Evolutionary conservation across 2,797 vertebrate species (phyloP), one percentile per base, ranked within the genome.

Genomic region (Natrix natrix): DNA sequence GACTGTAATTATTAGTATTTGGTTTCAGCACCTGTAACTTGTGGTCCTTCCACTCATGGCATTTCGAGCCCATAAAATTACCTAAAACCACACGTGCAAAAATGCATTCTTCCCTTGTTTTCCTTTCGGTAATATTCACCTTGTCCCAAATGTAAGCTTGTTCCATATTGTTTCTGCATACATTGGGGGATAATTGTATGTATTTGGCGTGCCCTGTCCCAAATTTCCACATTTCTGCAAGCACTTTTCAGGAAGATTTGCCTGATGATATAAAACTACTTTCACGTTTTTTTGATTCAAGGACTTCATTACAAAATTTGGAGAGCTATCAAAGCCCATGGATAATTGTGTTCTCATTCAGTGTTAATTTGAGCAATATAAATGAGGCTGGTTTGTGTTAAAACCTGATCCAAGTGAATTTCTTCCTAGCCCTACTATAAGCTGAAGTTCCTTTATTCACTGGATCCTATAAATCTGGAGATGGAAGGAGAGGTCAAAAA

Each of bases 1-100:
- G 56, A 37, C 63, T 12, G n/a, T 91, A 93, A 93, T 91, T 87
- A 54, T 91, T 37, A 78, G 92, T 59, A 55, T 88, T 83, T 43
- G 43, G 66, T 91, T 93, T 93, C 92, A 88, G n/a, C 88, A 60
- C 66, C 22, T 93, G 4, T 74, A 66, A 24, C 14, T 91, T 16
- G 3, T 5, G 43, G 52, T 88, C 24, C 90, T 91, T 66, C 12
- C 16, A 83, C 24, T 54, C n/a, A 28, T 16, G 17, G 37, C 20
- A 59, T 10, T 56, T 16, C 56, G 10, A 60, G 43, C 16, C 28
- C 28, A 24, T 32, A 24, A n/a, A 24, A 28, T 86, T 24, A 20
- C 12, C 55, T 60, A n/a, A 74, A 74, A 74, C 8, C 8, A 10
- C 1, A 11, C 1, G 74, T 32, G 17, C 8, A 74, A 22, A 43